Evolutionary conservation across 2,113 vertebrate genomes (phyloP).

Genomic region (Calypte anna): DNA sequence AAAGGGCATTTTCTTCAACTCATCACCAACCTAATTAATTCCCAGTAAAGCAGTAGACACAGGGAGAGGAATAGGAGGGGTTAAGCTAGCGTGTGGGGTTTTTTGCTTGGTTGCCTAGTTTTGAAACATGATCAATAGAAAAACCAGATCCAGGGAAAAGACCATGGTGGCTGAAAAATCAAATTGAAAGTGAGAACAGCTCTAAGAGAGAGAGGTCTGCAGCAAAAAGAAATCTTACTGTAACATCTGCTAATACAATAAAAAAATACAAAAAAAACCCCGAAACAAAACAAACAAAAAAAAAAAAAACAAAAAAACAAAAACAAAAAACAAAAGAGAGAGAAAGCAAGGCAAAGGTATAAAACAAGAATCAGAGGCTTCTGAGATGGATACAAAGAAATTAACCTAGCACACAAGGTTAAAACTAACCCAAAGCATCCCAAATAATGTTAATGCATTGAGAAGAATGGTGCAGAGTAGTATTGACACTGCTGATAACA

Average conservation of each 20-base stretch:
- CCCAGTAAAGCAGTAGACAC: background rate
- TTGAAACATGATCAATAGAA: background rate
- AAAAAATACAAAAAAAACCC: too few relatives aligned
- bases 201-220: background rate
- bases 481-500: background rate
- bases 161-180: background rate
- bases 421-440: background rate
- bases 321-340: too few relatives aligned
- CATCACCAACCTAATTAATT: background rate
- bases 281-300: too few relatives aligned
- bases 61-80: too few relatives aligned
- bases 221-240: background rate
- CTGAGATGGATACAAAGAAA: background rate
- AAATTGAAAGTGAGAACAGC: background rate
- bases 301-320: too few relatives aligned
- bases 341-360: background rate
- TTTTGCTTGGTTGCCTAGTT: background rate
- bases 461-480: background rate
- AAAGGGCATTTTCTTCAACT: background rate
- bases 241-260: background rate
- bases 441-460: background rate
- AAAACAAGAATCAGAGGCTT: background rate
- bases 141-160: background rate
- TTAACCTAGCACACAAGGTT: background rate
- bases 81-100: too few relatives aligned